These are phyloP conservation scores for Drosophila formosana DNA, from an alignment of 2,888 invertebrate species.

Conservation along the genomic window DNA sequence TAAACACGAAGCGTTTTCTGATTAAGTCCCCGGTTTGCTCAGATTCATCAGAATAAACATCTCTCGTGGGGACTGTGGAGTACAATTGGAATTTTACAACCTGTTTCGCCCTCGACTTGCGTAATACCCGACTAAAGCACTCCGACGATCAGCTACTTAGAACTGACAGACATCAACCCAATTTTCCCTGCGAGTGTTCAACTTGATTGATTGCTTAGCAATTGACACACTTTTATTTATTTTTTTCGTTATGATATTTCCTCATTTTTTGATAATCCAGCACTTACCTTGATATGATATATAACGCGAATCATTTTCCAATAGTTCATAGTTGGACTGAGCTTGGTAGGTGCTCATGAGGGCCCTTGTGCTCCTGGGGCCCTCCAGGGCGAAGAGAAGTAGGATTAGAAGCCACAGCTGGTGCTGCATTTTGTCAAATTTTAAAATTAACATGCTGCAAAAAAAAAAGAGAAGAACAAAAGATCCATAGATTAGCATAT, in stretches of 20 bases:
- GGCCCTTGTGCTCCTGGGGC: slow-evolving; percentile 28
- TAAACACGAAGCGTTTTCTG: slow-evolving; percentile 61
- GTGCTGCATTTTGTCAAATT: slow-evolving; percentile 66
- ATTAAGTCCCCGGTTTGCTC: slow-evolving; percentile 46
- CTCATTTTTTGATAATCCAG: slow-evolving; percentile 58
- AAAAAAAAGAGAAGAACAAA: slow-evolving; percentile 17
- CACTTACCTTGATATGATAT: slow-evolving; percentile 84
- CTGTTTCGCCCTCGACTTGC: slow-evolving; percentile 48
- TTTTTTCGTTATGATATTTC: neutral
- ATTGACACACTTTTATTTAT: slow-evolving; percentile 65
- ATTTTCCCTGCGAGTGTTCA: slow-evolving; percentile 42
- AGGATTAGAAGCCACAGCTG: slow-evolving; percentile 52
- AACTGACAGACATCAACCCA: slow-evolving; percentile 62
- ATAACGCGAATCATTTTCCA: slow-evolving; percentile 84
- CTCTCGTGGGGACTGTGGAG: slow-evolving; percentile 2
- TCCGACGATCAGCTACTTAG: slow-evolving; percentile 38
- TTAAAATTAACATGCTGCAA: slow-evolving; percentile 77
- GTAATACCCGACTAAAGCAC: slow-evolving; percentile 34
- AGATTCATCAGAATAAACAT: slow-evolving; percentile 51
- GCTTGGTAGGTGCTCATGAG: slow-evolving; percentile 40
- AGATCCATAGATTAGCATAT: slow-evolving; percentile 26
- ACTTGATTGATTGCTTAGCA: slow-evolving; percentile 69
- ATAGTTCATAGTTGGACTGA: slow-evolving; percentile 73
- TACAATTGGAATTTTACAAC: slow-evolving; percentile 36
- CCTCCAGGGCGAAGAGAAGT: slow-evolving; percentile 47